A percentile compares a stretch with the other conserved stretches of the same genome.
Evolutionary conservation across 64 coral and sea anemone species (phyloP).

Genomic region (Stylophora pistillata): DNA sequence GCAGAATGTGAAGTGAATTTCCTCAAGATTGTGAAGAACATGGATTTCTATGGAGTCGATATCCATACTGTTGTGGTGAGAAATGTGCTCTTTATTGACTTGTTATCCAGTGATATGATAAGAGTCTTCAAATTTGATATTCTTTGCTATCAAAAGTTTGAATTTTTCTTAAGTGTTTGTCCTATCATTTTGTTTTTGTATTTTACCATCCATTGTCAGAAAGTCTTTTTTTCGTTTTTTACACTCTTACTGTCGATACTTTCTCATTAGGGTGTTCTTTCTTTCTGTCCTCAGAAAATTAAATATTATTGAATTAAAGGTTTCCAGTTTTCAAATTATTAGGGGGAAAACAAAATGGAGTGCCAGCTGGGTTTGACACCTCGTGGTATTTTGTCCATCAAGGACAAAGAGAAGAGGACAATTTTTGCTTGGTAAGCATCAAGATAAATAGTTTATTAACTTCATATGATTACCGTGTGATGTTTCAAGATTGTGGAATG

Average conservation of each 20-base stretch:
- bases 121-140: neutral
- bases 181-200: no score
- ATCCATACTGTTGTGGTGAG: slow-evolving; percentile 84
- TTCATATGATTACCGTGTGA: no score
- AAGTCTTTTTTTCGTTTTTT: no score
- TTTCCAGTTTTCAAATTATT: neutral
- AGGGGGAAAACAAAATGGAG: slow-evolving; percentile 85
- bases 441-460: neutral
- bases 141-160: no score
- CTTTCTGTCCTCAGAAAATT: no score
- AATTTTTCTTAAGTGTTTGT: no score
- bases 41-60: slow-evolving; percentile 94
- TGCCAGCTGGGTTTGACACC: slow-evolving; percentile 84
- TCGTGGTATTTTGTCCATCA: slow-evolving; percentile 84
- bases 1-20: slow-evolving; percentile 97
- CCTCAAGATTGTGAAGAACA: slow-evolving; percentile 67
- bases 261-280: no score
- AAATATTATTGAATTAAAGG: no score
- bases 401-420: slow-evolving; percentile 76
- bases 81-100: neutral
- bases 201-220: no score
- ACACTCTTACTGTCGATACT: no score
- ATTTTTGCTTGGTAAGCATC: slow-evolving; percentile 71
- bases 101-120: neutral
- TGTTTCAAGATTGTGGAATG: no score